A percentile compares a stretch with the other conserved stretches of the same genome.
phyloP scores from a whole-genome alignment of 1,140 invertebrate genomes.

The Lerema accius region DNA sequence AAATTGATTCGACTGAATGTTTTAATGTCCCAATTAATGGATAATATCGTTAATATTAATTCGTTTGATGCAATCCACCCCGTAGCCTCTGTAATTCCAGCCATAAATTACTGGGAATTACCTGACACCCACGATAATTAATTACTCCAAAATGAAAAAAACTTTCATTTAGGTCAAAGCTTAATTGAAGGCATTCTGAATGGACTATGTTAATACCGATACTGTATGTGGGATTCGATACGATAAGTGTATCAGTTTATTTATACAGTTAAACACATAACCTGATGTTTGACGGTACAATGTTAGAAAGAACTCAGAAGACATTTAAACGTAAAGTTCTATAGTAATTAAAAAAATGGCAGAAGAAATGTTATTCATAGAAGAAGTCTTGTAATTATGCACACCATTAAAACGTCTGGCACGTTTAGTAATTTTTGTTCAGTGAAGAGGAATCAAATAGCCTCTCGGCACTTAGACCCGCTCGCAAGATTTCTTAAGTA shows the following conservation, averaged over 20 bases:
- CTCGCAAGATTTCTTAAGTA: slow-evolving; percentile 9
- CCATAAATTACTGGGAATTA: slow-evolving; percentile 54
- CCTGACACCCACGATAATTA: slow-evolving; percentile 53
- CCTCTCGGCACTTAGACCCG: not conserved
- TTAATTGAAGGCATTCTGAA: slow-evolving; percentile 15
- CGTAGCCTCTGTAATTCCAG: slow-evolving; percentile 42
- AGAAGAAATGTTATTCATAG: too few species aligned
- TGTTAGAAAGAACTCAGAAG: too few species aligned
- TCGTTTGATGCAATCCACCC: slow-evolving; percentile 48
- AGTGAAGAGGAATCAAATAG: slow-evolving; percentile 4
- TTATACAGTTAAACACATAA: too few species aligned
- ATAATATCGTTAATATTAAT: slow-evolving; percentile 62
- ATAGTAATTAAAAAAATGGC: too few species aligned
- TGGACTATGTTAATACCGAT: slow-evolving; percentile 3
- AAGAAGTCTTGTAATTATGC: too few species aligned
- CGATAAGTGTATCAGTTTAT: too few species aligned
- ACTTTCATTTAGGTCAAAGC: slow-evolving; percentile 19
- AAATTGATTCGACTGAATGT: slow-evolving; percentile 51
- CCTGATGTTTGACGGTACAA: too few species aligned
- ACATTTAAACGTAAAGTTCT: too few species aligned
- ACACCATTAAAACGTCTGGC: too few species aligned
- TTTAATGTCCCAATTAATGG: slow-evolving; percentile 68
- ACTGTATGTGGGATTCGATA: not conserved
- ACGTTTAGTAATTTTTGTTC: not conserved
- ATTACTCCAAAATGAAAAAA: slow-evolving; percentile 37